Conservation (phyloP, 2,113 vertebrate genomes). For the Neodontobutis hainanensis region DNA sequence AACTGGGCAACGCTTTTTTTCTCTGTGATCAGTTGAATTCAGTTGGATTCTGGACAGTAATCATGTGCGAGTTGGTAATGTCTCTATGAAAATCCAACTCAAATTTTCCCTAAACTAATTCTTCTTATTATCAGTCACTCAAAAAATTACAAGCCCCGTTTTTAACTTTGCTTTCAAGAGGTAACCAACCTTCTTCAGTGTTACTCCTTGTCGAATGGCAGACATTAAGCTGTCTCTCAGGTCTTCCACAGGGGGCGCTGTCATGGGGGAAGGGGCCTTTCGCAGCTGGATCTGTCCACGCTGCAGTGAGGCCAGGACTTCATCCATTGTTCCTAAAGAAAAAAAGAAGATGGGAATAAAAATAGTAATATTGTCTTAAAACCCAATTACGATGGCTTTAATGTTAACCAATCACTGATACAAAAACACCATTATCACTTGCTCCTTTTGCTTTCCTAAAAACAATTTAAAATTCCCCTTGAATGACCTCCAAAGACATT, state of each 20-base stretch:
- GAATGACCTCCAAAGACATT: constrained; percentile 10
- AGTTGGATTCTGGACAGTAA: too few species aligned
- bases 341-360: not conserved
- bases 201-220: constrained; percentile 89
- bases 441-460: constrained; percentile 1
- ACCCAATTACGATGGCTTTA: too few species aligned
- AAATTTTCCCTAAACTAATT: too few species aligned
- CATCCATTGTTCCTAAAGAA: constrained; percentile 89
- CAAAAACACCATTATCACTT: not conserved
- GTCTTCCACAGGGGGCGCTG: constrained; percentile 35
- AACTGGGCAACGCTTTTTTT: too few species aligned
- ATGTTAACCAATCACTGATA: too few species aligned
- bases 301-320: constrained; percentile 90
- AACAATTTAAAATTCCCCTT: constrained; percentile 10
- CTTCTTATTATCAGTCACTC: too few species aligned
- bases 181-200: constrained; percentile 84
- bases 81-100: too few species aligned
- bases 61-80: too few species aligned
- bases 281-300: constrained; percentile 77
- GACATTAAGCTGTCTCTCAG: constrained; percentile 82
- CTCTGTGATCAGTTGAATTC: too few species aligned
- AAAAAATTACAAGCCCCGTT: too few species aligned
- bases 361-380: too few species aligned
- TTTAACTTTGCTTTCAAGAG: not conserved
- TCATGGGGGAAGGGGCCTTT: constrained; percentile 35